Percentiles rank a stretch among this genome's conserved stretches.
phyloP scores from a whole-genome alignment of 1,140 invertebrate genomes.

The Cepaea nemoralis region DNA sequence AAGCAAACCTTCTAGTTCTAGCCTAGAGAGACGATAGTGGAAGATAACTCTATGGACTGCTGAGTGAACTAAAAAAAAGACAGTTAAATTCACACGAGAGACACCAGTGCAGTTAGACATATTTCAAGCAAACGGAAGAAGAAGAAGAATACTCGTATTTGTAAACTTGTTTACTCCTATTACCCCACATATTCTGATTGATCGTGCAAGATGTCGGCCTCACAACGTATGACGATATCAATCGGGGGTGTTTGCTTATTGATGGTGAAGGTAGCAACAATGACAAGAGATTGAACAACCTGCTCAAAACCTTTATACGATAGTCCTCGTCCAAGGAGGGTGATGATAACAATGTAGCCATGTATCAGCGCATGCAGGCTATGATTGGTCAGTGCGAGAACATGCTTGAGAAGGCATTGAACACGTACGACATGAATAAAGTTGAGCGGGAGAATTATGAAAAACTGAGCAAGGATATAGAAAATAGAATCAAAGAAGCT shows the following conservation, averaged over 20 bases:
- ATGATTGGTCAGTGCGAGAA: conserved; percentile 90
- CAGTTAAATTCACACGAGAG: too few species aligned
- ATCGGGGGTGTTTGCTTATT: conserved; percentile 87
- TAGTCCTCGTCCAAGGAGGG: conserved; percentile 79
- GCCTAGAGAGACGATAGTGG: too few species aligned
- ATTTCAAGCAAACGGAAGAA: too few species aligned
- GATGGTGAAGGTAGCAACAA: conserved; percentile 97
- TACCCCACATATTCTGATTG: too few species aligned
- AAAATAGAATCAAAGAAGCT: conserved; percentile 63
- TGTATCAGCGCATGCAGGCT: conserved; percentile 83
- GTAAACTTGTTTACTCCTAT: too few species aligned
- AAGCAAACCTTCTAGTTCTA: too few species aligned
- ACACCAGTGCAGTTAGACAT: too few species aligned
- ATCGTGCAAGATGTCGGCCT: too few species aligned
- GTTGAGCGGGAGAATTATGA: conserved; percentile 89
- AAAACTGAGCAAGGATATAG: conserved; percentile 81
- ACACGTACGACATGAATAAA: conserved; percentile 85
- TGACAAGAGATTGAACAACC: conserved; percentile 87
- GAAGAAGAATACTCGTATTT: too few species aligned
- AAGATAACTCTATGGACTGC: too few species aligned
- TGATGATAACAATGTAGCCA: conserved; percentile 25
- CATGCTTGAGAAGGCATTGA: conserved; percentile 85
- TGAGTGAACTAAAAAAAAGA: too few species aligned
- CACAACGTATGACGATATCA: conserved; percentile 79
- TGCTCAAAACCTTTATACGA: conserved; percentile 90